These are phyloP conservation scores for Montipora capitata DNA, from an alignment of 92 coral and sea anemone species.

Conservation along the genomic window DNA sequence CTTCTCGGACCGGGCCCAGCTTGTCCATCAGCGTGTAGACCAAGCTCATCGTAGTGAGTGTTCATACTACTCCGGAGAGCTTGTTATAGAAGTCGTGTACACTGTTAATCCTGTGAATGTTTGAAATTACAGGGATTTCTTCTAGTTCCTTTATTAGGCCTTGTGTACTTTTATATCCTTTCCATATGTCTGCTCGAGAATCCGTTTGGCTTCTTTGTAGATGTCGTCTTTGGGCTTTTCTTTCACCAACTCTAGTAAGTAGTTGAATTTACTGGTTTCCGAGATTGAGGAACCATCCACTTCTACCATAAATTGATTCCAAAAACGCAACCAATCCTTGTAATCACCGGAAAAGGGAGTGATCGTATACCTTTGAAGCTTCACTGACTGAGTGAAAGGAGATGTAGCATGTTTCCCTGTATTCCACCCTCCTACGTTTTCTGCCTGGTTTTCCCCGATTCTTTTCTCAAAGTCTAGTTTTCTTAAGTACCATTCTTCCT, in stretches of 20 bases:
- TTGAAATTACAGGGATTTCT: slow-evolving; percentile 38
- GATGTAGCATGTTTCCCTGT: not conserved
- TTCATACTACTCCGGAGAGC: slow-evolving; percentile 57
- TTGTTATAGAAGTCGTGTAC: slow-evolving; percentile 48
- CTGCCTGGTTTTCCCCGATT: slow-evolving; percentile 1
- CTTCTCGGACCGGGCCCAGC: slow-evolving; percentile 36
- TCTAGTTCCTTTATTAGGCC: slow-evolving; percentile 57
- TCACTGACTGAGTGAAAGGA: slow-evolving; percentile 35
- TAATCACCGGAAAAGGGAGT: slow-evolving; percentile 69
- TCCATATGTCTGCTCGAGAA: slow-evolving; percentile 43
- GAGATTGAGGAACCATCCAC: slow-evolving; percentile 53
- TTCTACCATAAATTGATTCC: slow-evolving; percentile 74
- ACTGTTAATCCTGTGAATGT: slow-evolving; percentile 59
- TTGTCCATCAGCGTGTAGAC: slow-evolving; percentile 62
- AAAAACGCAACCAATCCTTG: slow-evolving; percentile 72
- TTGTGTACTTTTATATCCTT: slow-evolving; percentile 40
- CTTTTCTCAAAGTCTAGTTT: slow-evolving; percentile 27
- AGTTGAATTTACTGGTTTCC: slow-evolving; percentile 62
- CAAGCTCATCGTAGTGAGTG: slow-evolving; percentile 49
- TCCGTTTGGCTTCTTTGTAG: slow-evolving; percentile 60
- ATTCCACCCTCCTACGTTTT: not conserved
- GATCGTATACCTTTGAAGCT: slow-evolving; percentile 66
- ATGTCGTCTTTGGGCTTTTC: slow-evolving; percentile 50
- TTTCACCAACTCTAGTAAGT: slow-evolving; percentile 53
- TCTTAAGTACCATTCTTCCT: slow-evolving; percentile 37